Conservation (phyloP, 2,797 vertebrate species). For the Typhlichthys eigenmanni region DNA sequence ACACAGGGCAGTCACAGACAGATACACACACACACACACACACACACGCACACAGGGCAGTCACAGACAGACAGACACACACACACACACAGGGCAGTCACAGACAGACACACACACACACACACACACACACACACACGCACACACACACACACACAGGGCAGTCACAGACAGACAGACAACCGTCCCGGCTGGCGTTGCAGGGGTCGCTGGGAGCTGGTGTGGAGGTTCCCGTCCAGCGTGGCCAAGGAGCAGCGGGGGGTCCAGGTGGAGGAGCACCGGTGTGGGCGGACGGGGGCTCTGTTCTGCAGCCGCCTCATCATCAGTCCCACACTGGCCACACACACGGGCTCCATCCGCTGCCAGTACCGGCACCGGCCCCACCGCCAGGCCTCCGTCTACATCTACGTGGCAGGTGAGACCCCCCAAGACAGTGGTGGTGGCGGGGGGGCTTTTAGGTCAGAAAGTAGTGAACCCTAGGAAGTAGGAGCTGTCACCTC, state of each 20-base stretch:
- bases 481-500: not conserved
- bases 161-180: no score
- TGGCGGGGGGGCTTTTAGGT: no score
- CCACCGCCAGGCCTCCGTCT: slow-evolving; percentile 77
- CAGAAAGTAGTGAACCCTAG: not conserved
- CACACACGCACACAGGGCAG: no score
- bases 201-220: slow-evolving; percentile 87
- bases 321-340: slow-evolving; percentile 74
- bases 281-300: slow-evolving; percentile 80
- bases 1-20: no score
- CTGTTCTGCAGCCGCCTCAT: slow-evolving; percentile 86
- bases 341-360: slow-evolving; percentile 87
- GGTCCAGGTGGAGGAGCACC: slow-evolving; percentile 76
- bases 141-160: no score
- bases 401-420: slow-evolving; percentile 95
- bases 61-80: no score
- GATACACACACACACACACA: no score
- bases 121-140: no score
- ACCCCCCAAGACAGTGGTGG: slow-evolving; percentile 18
- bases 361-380: slow-evolving; percentile 83
- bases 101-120: no score
- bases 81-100: no score
- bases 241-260: slow-evolving; percentile 72
- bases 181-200: no score
- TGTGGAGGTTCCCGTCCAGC: slow-evolving; percentile 84